A percentile compares a stretch with the other conserved stretches of the same genome.
These are phyloP conservation scores for Cacajao melanocephalus DNA, from an alignment of 2,797 vertebrate species.

Conservation along the genomic window DNA sequence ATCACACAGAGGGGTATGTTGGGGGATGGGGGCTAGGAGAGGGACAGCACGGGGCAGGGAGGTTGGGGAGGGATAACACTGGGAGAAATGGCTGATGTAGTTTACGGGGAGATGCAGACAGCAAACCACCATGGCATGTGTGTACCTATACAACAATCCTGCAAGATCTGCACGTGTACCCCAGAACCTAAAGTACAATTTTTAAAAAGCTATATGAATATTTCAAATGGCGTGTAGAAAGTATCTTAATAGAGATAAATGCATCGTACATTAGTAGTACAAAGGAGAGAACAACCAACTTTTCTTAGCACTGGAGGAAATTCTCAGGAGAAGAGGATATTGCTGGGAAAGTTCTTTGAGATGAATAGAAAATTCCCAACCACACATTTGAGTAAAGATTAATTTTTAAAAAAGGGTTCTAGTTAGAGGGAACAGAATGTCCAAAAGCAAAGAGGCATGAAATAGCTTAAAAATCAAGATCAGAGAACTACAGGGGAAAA, in stretches of 20 bases:
- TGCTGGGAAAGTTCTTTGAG: background rate
- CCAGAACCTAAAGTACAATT: too few relatives aligned
- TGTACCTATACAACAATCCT: too few relatives aligned
- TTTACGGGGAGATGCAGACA: too few relatives aligned
- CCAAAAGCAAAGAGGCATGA: background rate
- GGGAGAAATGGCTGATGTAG: too few relatives aligned
- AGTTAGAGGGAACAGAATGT: background rate
- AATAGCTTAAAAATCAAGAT: background rate
- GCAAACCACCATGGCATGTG: too few relatives aligned
- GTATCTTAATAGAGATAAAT: background rate
- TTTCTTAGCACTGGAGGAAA: background rate
- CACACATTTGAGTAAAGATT: background rate
- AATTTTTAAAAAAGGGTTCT: background rate
- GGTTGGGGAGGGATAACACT: too few relatives aligned
- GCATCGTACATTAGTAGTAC: background rate
- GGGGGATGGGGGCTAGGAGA: too few relatives aligned
- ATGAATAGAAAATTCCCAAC: constrained; percentile 8
- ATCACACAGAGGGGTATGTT: too few relatives aligned
- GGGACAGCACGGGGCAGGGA: too few relatives aligned
- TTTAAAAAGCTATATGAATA: background rate
- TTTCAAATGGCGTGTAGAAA: background rate
- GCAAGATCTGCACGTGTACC: too few relatives aligned
- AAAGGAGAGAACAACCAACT: background rate
- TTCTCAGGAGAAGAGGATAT: background rate
- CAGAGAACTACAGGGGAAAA: background rate